Evolutionary conservation across 1,140 invertebrate species (phyloP).

Genomic region (Dendrolimus punctatus): DNA sequence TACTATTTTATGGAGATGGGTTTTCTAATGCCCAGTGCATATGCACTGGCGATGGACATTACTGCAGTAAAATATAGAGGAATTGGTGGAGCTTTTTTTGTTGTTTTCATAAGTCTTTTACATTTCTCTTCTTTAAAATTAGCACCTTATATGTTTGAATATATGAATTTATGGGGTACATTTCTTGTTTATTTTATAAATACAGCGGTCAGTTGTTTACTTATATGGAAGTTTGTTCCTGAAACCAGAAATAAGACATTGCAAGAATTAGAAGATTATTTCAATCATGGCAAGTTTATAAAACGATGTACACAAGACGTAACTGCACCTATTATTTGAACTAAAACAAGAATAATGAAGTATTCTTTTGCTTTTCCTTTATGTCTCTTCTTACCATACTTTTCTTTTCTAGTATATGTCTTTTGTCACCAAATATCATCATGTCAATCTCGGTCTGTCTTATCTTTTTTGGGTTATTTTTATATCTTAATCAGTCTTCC

Average conservation of each 20-base stretch:
- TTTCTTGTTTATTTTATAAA: conserved; percentile 10
- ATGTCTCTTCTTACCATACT: too few relatives aligned
- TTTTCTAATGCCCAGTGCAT: conserved; percentile 1
- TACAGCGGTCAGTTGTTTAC: conserved; percentile 1
- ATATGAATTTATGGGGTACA: conserved; percentile 6
- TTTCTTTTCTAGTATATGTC: too few relatives aligned
- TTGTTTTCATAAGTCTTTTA: conserved; percentile 3
- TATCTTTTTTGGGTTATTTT: too few relatives aligned
- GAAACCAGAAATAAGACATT: conserved; percentile 11
- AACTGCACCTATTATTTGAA: too few relatives aligned
- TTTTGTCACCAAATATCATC: too few relatives aligned
- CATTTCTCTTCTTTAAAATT: conserved; percentile 10
- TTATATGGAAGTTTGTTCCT: conserved; percentile 9
- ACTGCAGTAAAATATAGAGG: conserved; percentile 13
- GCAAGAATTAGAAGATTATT: conserved; percentile 13
- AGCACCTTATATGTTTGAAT: conserved; percentile 8
- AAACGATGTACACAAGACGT: background rate
- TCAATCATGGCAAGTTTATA: conserved; percentile 4
- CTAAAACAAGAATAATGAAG: too few relatives aligned
- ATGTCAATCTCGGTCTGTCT: too few relatives aligned
- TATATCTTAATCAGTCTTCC: too few relatives aligned
- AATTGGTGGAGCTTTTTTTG: conserved; percentile 6
- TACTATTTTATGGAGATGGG: background rate
- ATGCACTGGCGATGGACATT: conserved; percentile 6
- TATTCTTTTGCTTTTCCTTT: too few relatives aligned